A percentile compares a stretch with the other conserved stretches of the same genome.
Conservation (phyloP, 1,140 invertebrate genomes). For the Lasioglossum baleicum region DNA sequence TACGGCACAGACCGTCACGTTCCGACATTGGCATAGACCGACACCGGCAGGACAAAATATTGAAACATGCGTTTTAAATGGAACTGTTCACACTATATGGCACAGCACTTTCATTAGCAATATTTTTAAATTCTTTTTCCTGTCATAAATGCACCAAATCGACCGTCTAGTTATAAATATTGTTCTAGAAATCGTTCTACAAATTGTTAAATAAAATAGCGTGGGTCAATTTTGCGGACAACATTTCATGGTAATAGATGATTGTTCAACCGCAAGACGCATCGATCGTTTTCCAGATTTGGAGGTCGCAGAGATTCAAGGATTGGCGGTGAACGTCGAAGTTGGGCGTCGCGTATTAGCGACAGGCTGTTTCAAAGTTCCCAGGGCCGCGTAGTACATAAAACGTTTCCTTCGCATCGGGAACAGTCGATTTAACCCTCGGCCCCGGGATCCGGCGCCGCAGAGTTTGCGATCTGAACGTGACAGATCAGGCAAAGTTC, state of each 20-base stretch:
- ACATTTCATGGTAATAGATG: background rate
- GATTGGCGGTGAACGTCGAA: constrained; percentile 14
- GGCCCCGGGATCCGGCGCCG: constrained; percentile 32
- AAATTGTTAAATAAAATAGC: too few species aligned
- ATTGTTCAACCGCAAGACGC: background rate
- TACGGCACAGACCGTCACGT: too few species aligned
- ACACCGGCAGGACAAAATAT: too few species aligned
- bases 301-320: background rate
- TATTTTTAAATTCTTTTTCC: too few species aligned
- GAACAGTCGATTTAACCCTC: constrained; percentile 52
- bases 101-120: too few species aligned
- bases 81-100: too few species aligned
- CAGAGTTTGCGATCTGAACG: constrained; percentile 48
- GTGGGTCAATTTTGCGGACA: background rate
- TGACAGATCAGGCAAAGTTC: constrained; percentile 58
- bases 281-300: background rate
- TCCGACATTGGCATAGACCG: too few species aligned
- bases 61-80: too few species aligned
- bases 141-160: too few species aligned
- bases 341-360: constrained; percentile 29
- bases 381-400: constrained; percentile 32
- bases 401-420: constrained; percentile 43
- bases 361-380: constrained; percentile 1
- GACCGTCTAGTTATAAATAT: too few species aligned
- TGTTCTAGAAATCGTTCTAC: too few species aligned